These are phyloP conservation scores for Entelurus aequoreus DNA, from an alignment of 2,113 vertebrate species.

Conservation along the genomic window DNA sequence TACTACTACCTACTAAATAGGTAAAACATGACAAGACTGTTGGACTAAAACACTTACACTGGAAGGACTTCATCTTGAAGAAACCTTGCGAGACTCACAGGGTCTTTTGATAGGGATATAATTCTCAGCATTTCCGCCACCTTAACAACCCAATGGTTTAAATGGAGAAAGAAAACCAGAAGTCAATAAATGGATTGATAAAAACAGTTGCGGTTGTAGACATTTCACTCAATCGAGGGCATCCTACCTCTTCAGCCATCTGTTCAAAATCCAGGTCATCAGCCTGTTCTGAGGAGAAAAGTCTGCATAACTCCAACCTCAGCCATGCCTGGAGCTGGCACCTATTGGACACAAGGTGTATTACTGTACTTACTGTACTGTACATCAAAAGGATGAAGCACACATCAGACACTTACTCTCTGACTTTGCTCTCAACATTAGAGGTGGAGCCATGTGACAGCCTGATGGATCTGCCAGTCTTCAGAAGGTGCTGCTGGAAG, in stretches of 20 bases:
- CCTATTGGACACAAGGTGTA: conserved; percentile 53
- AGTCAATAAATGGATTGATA: neutral
- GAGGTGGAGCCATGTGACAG: conserved; percentile 66
- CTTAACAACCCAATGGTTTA: conserved; percentile 54
- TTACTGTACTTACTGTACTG: conserved; percentile 7
- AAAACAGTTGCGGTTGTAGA: neutral
- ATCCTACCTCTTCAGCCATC: conserved; percentile 81
- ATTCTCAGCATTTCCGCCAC: conserved; percentile 83
- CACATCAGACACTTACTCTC: conserved; percentile 77
- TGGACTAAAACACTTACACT: conserved; percentile 68
- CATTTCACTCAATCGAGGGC: neutral
- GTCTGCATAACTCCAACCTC: conserved; percentile 81
- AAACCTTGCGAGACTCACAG: conserved; percentile 79
- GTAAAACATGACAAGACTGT: neutral
- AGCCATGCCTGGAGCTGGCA: conserved; percentile 85
- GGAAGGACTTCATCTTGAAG: conserved; percentile 81
- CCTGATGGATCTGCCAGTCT: conserved; percentile 79
- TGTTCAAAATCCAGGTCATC: conserved; percentile 69
- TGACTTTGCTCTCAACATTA: conserved; percentile 79
- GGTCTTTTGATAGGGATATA: conserved; percentile 84
- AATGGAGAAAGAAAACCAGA: neutral
- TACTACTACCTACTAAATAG: too few relatives aligned
- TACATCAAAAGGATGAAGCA: neutral
- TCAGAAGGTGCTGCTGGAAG: conserved; percentile 78
- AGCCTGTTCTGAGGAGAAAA: conserved; percentile 59